Evolutionary conservation across 2,888 invertebrate genomes (phyloP).

Genomic region (Liposcelis brunnea): DNA sequence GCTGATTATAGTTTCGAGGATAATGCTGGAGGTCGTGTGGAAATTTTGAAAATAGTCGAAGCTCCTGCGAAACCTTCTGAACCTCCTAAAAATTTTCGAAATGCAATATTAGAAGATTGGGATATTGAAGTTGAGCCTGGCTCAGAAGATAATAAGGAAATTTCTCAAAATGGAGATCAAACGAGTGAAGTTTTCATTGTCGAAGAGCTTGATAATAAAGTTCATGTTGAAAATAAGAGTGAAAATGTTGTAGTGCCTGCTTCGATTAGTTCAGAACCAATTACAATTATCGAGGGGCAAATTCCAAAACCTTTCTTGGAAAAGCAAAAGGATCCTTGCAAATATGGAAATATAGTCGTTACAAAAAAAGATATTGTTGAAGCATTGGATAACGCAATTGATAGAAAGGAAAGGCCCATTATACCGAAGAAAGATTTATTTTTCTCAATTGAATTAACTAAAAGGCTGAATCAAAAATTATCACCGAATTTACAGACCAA

Average conservation of each 20-base stretch:
- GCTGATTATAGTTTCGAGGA: too few relatives aligned
- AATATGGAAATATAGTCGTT: background rate
- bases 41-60: too few relatives aligned
- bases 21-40: too few relatives aligned
- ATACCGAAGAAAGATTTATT: slow-evolving; percentile 1
- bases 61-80: too few relatives aligned
- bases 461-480: background rate
- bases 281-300: background rate
- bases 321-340: too few relatives aligned
- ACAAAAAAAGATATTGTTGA: background rate
- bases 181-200: background rate
- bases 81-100: background rate
- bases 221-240: background rate
- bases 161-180: background rate
- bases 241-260: background rate
- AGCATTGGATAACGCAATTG: background rate
- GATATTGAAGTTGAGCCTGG: background rate
- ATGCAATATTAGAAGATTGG: background rate
- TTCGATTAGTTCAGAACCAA: background rate
- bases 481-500: too few relatives aligned
- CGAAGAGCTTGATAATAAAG: background rate
- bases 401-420: background rate
- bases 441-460: background rate
- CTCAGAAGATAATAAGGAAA: background rate
- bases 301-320: background rate